Percentiles rank a stretch among this genome's conserved stretches.
These are phyloP conservation scores for Dasyornis broadbenti DNA, from an alignment of 2,113 vertebrate species.

Conservation along the genomic window DNA sequence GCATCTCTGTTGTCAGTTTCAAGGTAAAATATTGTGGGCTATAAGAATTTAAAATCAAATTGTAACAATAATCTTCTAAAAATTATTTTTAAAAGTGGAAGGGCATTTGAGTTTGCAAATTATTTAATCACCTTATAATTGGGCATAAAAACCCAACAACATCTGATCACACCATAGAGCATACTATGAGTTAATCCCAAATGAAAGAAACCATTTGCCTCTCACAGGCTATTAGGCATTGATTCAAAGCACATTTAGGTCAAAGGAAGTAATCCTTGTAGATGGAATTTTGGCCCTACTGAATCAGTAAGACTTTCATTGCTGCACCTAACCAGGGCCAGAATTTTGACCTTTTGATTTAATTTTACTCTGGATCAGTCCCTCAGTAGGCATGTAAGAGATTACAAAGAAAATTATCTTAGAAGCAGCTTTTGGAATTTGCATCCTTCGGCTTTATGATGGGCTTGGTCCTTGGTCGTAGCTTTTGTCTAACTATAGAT, in stretches of 20 bases:
- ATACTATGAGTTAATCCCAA: constrained; percentile 31
- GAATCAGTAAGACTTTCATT: neutral
- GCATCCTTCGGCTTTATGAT: neutral
- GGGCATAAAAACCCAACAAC: neutral
- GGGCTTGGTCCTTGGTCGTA: neutral
- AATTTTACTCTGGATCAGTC: neutral
- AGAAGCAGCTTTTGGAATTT: neutral
- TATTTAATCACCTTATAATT: neutral
- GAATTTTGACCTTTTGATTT: neutral
- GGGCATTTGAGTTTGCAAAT: neutral
- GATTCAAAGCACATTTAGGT: constrained; percentile 56
- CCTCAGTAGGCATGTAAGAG: neutral
- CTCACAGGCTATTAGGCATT: constrained; percentile 39
- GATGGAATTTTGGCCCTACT: constrained; percentile 28
- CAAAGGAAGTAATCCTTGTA: constrained; percentile 49
- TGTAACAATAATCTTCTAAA: neutral
- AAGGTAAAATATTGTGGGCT: neutral
- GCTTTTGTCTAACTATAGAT: neutral
- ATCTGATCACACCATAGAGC: neutral
- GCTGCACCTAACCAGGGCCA: neutral
- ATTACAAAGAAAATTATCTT: neutral
- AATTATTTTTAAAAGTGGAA: neutral
- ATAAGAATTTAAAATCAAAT: neutral
- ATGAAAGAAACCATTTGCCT: constrained; percentile 36
- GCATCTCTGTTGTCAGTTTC: neutral